Conservation (phyloP, 2,888 invertebrate species). For the Selenia dentaria region DNA sequence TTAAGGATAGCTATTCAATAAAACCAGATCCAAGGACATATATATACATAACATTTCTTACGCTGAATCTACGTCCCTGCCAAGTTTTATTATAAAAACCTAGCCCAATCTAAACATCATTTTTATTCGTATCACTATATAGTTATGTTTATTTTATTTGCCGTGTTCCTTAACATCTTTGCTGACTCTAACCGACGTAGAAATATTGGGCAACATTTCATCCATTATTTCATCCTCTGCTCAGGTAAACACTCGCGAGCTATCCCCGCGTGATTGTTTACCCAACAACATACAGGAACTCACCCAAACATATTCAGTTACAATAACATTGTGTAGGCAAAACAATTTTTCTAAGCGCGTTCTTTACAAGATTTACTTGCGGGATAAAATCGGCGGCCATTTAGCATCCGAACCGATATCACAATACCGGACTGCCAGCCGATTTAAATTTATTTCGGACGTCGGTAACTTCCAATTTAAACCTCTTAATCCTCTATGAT, state of each 20-base stretch:
- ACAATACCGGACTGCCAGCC: constrained; percentile 82
- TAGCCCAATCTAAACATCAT: background rate
- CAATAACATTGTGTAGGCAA: constrained; percentile 35
- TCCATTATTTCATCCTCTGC: background rate
- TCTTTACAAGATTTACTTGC: constrained; percentile 69
- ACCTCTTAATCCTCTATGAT: constrained; percentile 85
- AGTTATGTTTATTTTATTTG: background rate
- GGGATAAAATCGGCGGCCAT: constrained; percentile 77
- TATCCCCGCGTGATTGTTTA: constrained; percentile 4
- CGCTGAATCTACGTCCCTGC: too few species aligned
- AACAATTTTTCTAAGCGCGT: constrained; percentile 53
- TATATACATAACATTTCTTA: too few species aligned
- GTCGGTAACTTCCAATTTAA: constrained; percentile 85
- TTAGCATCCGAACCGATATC: constrained; percentile 80
- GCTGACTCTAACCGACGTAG: background rate
- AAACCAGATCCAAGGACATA: too few species aligned
- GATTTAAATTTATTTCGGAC: constrained; percentile 85
- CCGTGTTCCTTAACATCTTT: background rate
- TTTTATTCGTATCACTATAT: background rate
- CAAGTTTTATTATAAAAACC: too few species aligned
- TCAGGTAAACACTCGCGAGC: constrained; percentile 10
- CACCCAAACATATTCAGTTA: constrained; percentile 21
- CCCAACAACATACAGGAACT: constrained; percentile 1
- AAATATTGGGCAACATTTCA: constrained; percentile 6
- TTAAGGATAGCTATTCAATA: too few species aligned